Evolutionary conservation across 2,113 vertebrate species (phyloP).

Genomic region (Dendropsophus ebraccatus): DNA sequence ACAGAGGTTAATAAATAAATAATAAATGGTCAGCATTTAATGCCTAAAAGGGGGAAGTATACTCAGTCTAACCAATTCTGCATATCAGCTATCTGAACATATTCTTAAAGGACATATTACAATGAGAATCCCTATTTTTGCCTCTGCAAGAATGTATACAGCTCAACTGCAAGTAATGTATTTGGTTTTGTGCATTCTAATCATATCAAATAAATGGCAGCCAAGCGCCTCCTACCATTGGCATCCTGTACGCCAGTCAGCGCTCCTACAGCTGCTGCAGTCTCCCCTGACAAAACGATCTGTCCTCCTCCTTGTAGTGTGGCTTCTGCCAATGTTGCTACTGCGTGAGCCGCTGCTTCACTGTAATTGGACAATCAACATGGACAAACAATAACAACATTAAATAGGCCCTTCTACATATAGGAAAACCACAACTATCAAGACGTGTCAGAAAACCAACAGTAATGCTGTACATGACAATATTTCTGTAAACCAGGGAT

Average conservation of each 20-base stretch:
- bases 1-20: too few species aligned
- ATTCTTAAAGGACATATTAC: not conserved
- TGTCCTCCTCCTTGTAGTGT: slow-evolving; percentile 97
- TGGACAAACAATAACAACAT: not conserved
- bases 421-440: not conserved
- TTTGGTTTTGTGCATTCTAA: not conserved
- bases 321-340: slow-evolving; percentile 94
- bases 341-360: slow-evolving; percentile 95
- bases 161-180: not conserved
- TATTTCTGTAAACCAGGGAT: too few species aligned
- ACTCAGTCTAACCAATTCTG: too few species aligned
- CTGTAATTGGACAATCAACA: slow-evolving; percentile 69
- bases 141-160: not conserved
- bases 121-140: not conserved
- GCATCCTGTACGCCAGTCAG: slow-evolving; percentile 93
- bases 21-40: too few species aligned
- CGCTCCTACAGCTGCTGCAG: slow-evolving; percentile 94
- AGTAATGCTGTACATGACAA: not conserved
- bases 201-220: not conserved
- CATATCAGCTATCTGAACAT: not conserved
- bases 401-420: not conserved
- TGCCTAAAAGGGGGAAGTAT: too few species aligned
- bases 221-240: slow-evolving; percentile 76
- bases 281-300: slow-evolving; percentile 95
- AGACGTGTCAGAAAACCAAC: not conserved